Percentiles rank a stretch among this genome's conserved stretches.
Evolutionary conservation across 1,140 invertebrate species (phyloP).

Genomic region (Papilio polytes): DNA sequence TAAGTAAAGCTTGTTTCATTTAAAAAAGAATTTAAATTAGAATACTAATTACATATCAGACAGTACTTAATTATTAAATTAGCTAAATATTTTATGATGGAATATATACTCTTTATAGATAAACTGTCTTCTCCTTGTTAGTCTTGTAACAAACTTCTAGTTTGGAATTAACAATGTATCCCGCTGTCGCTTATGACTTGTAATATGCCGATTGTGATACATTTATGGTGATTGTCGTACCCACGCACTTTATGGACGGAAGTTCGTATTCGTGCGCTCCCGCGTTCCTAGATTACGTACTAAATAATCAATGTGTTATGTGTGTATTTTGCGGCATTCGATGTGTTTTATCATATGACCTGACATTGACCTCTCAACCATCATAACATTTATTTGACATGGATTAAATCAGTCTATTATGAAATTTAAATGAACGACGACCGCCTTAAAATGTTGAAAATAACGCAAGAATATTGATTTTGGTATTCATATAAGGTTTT

Average conservation of each 20-base stretch:
- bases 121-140: too few species aligned
- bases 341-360: conserved; percentile 10
- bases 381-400: not conserved
- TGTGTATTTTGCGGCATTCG: not conserved
- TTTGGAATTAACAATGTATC: too few species aligned
- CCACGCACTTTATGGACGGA: conserved; percentile 31
- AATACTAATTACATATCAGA: too few species aligned
- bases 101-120: too few species aligned
- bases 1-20: too few species aligned
- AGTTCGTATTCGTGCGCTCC: conserved; percentile 17
- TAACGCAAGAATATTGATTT: too few species aligned
- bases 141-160: too few species aligned
- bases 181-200: conserved; percentile 10
- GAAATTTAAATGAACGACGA: not conserved
- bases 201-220: conserved; percentile 9
- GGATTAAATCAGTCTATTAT: not conserved
- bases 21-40: too few species aligned
- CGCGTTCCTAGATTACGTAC: conserved; percentile 28
- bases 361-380: conserved; percentile 12
- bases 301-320: conserved; percentile 15
- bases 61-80: too few species aligned
- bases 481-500: too few species aligned
- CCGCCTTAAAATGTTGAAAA: too few species aligned
- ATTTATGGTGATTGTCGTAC: conserved; percentile 23
- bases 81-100: too few species aligned